A percentile compares a stretch with the other conserved stretches of the same genome.
phyloP scores from a whole-genome alignment of 2,888 invertebrate species.

The Labia minor region DNA sequence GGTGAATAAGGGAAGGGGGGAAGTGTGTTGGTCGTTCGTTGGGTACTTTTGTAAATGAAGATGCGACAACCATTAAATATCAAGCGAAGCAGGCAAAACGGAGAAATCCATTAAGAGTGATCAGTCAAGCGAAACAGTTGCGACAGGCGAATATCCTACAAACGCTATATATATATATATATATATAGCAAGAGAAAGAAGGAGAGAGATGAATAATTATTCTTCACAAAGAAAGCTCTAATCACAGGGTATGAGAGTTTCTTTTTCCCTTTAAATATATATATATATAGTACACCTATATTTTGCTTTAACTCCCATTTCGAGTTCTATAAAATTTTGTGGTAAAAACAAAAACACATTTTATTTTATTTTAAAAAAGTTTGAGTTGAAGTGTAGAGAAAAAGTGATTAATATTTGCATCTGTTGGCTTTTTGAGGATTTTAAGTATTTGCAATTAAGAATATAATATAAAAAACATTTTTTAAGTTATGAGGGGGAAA shows the following conservation, averaged over 20 bases:
- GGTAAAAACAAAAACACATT: background rate
- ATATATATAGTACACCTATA: too few species aligned
- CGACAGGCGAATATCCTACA: background rate
- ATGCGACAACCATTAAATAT: constrained; percentile 7
- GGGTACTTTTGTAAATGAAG: constrained; percentile 8
- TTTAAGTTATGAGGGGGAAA: background rate
- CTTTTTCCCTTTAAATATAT: too few species aligned
- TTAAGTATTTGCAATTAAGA: background rate
- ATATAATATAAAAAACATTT: background rate
- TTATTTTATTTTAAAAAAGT: too few species aligned
- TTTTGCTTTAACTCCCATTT: background rate
- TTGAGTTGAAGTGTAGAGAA: background rate
- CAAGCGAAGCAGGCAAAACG: constrained; percentile 1
- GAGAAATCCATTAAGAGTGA: constrained; percentile 13
- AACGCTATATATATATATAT: background rate
- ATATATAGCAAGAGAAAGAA: too few species aligned
- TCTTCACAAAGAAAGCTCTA: background rate
- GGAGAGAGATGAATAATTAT: background rate
- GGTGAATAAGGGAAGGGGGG: too few species aligned
- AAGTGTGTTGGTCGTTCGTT: too few species aligned
- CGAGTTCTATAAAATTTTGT: background rate
- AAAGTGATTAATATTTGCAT: constrained; percentile 13
- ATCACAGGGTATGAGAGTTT: background rate
- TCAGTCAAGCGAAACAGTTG: constrained; percentile 1
- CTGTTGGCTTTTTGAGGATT: constrained; percentile 1